Percentiles rank a stretch among this genome's conserved stretches.
Conservation (phyloP, 2,113 vertebrate species). For the Mustela nigripes region DNA sequence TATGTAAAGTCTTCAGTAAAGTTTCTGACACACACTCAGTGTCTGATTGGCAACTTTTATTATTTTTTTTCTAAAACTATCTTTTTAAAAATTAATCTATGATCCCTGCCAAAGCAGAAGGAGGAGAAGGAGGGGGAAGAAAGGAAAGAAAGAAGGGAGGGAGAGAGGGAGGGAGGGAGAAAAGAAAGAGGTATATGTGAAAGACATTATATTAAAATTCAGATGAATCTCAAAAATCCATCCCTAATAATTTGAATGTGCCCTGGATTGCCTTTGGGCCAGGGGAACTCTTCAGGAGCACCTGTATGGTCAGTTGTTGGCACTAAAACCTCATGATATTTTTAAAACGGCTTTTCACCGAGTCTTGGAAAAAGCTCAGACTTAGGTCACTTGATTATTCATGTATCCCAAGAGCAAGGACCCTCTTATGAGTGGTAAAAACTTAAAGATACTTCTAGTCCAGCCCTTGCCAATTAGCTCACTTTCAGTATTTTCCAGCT, state of each 20-base stretch:
- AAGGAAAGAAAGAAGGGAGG: not conserved
- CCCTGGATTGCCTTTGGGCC: not conserved
- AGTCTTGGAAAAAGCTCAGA: not conserved
- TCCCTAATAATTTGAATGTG: not conserved
- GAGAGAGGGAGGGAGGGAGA: not conserved
- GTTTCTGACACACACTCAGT: not conserved
- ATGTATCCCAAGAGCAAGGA: not conserved
- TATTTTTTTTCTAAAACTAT: slow-evolving; percentile 14
- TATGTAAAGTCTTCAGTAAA: not conserved
- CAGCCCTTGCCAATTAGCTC: not conserved
- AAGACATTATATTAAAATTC: not conserved
- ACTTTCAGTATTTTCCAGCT: not conserved
- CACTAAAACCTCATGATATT: not conserved
- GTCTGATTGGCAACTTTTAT: not conserved
- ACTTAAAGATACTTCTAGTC: not conserved
- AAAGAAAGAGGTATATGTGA: not conserved
- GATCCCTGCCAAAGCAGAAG: not conserved
- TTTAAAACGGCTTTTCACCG: not conserved
- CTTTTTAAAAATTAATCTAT: not conserved
- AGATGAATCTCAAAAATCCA: not conserved
- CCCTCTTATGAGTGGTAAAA: not conserved
- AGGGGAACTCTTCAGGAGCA: not conserved
- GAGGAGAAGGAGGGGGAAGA: not conserved
- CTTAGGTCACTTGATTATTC: not conserved
- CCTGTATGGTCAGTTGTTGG: too few species aligned